phyloP scores from a whole-genome alignment of 2,797 vertebrate genomes.

The Sebastes itinus region DNA sequence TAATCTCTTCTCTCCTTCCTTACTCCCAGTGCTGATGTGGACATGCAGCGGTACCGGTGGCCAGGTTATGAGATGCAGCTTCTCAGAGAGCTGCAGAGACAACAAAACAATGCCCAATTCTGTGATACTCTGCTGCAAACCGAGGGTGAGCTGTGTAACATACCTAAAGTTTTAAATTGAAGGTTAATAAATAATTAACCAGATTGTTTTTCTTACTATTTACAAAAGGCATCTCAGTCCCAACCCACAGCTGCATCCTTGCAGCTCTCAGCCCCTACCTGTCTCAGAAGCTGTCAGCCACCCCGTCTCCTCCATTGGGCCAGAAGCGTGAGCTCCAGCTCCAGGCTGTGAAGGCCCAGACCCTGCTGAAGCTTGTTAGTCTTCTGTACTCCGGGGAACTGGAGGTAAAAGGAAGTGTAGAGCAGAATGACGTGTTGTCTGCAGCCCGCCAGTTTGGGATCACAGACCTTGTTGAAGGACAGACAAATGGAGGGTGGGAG shows the following conservation, averaged over 20 bases:
- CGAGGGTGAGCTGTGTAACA: slow-evolving; percentile 34
- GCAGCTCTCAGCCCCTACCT: slow-evolving; percentile 79
- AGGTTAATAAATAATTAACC: background rate
- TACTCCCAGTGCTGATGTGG: slow-evolving; percentile 5
- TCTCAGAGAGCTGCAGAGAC: slow-evolving; percentile 77
- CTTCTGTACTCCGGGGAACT: slow-evolving; percentile 81
- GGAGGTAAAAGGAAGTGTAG: slow-evolving; percentile 54
- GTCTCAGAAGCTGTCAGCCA: slow-evolving; percentile 54
- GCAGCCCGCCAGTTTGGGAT: slow-evolving; percentile 73
- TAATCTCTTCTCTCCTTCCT: background rate
- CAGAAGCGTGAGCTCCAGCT: slow-evolving; percentile 70
- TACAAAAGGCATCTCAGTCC: slow-evolving; percentile 76
- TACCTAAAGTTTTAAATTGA: background rate
- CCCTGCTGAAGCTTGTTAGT: slow-evolving; percentile 77
- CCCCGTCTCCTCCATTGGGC: slow-evolving; percentile 54
- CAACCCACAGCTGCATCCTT: slow-evolving; percentile 80
- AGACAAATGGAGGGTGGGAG: background rate
- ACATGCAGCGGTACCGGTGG: slow-evolving; percentile 74
- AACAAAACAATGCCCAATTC: slow-evolving; percentile 73
- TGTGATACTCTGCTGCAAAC: slow-evolving; percentile 82
- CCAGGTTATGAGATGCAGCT: slow-evolving; percentile 69
- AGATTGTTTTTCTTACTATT: background rate
- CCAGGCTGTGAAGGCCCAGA: slow-evolving; percentile 59
- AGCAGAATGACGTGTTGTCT: slow-evolving; percentile 71
- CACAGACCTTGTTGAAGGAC: slow-evolving; percentile 48